Evolutionary conservation across 2,113 vertebrate genomes (phyloP), one percentile per base, ranked within the genome.

Genomic region (Gallinago undulata): DNA sequence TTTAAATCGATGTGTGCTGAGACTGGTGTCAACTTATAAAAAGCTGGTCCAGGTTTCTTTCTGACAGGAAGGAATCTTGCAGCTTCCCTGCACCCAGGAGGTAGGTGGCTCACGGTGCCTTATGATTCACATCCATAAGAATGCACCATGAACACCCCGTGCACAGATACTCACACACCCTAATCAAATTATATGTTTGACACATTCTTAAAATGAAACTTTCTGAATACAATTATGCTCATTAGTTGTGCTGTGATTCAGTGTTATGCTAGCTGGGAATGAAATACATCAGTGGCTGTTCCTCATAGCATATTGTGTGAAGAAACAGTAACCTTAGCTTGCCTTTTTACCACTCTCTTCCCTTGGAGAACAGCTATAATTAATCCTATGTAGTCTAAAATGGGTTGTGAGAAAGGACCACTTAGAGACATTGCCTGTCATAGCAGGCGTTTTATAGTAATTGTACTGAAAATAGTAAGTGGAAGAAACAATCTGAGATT

Each of bases 171-270:
- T 87, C 74, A 73, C 92, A 95, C 94, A 0, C 96, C 94, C 91
- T 35, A 66, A 77, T 70, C 87, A 94, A 96, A 94, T 96, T 95
- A 95, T 47, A 91, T 22, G 93, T 94, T 96, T 89, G 92, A 82
- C 94, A 89, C 77, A n/a, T 92, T 74, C 84, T 87, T 92, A 53
- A 93, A 92, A 91, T 79, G 89, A 91, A 84, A 82, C 89, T 96
- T 93, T 93, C 66, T 93, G 86, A 78, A 82, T 76, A 70, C 89
- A 76, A 57, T 93, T 89, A 76, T 25, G 64, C 77, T 87, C 0
- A 3, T 79, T 75, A 62, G 80, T 55, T 91, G 74, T 95, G 94
- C 89, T 76, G 77, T 95, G 94, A 96, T 94, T 94, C 95, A 96
- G 77, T 28, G 37, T 79, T 67, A 16, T 50, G 23, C 66, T 60